Base-by-base conservation (phyloP, 1,140 invertebrate genomes). In the Chrysoperla carnea region DNA sequence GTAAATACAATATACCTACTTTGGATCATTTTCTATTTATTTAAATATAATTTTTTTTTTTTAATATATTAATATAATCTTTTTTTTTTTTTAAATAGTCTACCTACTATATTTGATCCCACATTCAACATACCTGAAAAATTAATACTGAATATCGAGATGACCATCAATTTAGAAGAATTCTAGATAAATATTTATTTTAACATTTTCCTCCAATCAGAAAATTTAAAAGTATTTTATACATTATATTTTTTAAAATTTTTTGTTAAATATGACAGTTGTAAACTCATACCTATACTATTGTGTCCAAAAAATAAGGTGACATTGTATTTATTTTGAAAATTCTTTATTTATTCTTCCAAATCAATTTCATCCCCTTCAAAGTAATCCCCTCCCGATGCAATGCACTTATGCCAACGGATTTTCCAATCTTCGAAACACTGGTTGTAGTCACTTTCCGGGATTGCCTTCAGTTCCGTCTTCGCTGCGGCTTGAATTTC, bases 121-220 rank as follows among this genome's bases (percentile, higher is more conserved):
- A 47, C 55, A 50, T 57, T 57, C 55, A 55, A 55, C 55, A 52
- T 55, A 56, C 52, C 55, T 57, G 55, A 57, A 51, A 44, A 51
- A 53, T 49, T 53, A 48, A 51, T 52, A 53, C 48, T 55, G 50
- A 53, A 49, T 50, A 52, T 41, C 45, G 42, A 37, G 37, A 46
- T 37, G 29, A 36, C 28, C 37, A 12, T 11, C 6, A 33, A 11
- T 11, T 12, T n/a, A n/a, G n/a, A 33, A 9, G n/a, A 33, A 33
- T 11, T 33, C 31, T 9, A 33, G 31, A 33, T 11, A 11, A 33
- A 4, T 11, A 33, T 12, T 12, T 33, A 33, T 39, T 12, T 14
- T 14, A n/a, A 23, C 35, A 38, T 29, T 29, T n/a, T 11, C 28
- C 9, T 46, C 41, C 41, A 9, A n/a, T 8, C 6, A 29, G 7